These are phyloP conservation scores for Paracentrotus lividus DNA, from an alignment of 53 echinoderm and acorn worm species.

Conservation along the genomic window DNA sequence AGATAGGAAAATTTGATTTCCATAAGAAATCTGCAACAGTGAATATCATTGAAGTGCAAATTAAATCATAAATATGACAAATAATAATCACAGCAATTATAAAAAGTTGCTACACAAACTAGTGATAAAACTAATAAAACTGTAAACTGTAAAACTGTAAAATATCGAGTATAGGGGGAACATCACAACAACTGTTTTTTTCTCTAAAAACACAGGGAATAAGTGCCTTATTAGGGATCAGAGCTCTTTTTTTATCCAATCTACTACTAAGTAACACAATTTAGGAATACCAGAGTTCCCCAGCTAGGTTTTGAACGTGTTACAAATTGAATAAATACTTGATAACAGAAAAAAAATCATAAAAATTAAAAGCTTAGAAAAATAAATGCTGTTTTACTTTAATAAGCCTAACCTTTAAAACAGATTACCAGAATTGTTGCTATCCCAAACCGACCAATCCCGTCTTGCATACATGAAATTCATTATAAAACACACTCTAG, in stretches of 20 bases:
- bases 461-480: background rate
- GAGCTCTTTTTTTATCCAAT: background rate
- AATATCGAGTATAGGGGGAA: background rate
- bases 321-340: background rate
- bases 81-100: slow-evolving; percentile 31
- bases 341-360: too few species aligned
- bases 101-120: background rate
- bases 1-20: background rate
- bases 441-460: background rate
- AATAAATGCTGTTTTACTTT: background rate
- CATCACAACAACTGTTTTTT: background rate
- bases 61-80: background rate
- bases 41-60: background rate
- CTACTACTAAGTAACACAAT: background rate
- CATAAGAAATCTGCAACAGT: background rate
- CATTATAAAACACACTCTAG: slow-evolving; percentile 2
- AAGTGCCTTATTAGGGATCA: background rate
- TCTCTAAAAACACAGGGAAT: background rate
- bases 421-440: background rate
- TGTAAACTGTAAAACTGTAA: background rate
- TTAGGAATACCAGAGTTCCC: background rate
- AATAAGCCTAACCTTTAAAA: background rate
- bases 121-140: too few species aligned
- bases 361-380: background rate
- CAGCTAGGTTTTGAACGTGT: background rate